Percentiles rank a stretch among this genome's conserved stretches.
Evolutionary conservation across 2,113 vertebrate species (phyloP).

Genomic region (Myrmophylax atrothorax): DNA sequence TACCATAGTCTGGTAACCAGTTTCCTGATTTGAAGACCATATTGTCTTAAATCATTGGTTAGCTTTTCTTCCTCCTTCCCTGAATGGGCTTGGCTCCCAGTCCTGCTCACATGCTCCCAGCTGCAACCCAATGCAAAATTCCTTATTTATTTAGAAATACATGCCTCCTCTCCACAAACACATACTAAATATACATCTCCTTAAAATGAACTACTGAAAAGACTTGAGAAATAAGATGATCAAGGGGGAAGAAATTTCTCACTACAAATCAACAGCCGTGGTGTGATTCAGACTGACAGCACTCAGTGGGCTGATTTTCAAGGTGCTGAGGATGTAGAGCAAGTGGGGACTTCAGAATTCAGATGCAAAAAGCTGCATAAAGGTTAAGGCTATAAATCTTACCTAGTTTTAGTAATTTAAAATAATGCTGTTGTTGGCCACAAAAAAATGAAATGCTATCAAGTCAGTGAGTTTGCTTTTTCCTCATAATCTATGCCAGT

Average conservation of each 20-base stretch:
- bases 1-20: neutral
- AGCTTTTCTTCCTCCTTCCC: neutral
- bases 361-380: neutral
- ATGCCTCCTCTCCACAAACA: neutral
- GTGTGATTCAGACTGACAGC: neutral
- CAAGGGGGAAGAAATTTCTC: slow-evolving; percentile 8
- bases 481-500: neutral
- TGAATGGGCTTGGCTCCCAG: neutral
- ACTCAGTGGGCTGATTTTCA: neutral
- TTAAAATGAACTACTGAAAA: slow-evolving; percentile 19
- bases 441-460: slow-evolving; percentile 13
- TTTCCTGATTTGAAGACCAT: accelerated
- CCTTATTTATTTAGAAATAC: neutral
- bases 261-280: neutral
- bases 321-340: neutral
- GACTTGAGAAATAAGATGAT: neutral
- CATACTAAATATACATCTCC: neutral
- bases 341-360: neutral
- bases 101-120: neutral
- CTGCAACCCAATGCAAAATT: neutral
- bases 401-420: neutral
- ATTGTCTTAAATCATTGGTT: neutral
- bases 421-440: neutral
- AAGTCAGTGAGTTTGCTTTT: neutral
- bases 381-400: slow-evolving; percentile 15